Evolutionary conservation across 1,140 invertebrate species (phyloP).

Genomic region (Mya arenaria): DNA sequence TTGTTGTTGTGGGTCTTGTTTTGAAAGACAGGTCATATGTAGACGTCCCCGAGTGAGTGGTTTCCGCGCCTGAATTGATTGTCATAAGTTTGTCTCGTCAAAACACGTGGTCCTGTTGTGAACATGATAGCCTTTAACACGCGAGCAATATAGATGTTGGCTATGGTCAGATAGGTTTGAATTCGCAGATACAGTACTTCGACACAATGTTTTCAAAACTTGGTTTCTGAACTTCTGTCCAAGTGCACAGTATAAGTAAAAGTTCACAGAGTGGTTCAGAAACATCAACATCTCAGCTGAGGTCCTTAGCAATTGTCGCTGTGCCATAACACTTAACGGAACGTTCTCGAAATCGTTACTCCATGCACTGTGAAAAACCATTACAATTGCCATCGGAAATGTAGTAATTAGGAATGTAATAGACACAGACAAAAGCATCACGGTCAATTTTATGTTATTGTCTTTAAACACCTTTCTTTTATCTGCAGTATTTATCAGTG

Average conservation of each 20-base stretch:
- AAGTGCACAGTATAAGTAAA: constrained; percentile 80
- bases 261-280: constrained; percentile 81
- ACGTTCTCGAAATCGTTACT: constrained; percentile 23
- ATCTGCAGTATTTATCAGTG: constrained; percentile 55
- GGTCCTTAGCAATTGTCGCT: constrained; percentile 63
- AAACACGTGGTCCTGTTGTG: constrained; percentile 36
- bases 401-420: constrained; percentile 79
- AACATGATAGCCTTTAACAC: constrained; percentile 46
- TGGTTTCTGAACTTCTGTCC: constrained; percentile 79
- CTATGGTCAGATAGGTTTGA: constrained; percentile 68
- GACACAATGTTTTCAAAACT: constrained; percentile 71
- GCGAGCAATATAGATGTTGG: constrained; percentile 65
- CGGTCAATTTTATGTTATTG: constrained; percentile 71
- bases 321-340: constrained; percentile 16
- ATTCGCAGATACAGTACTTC: constrained; percentile 51
- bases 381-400: constrained; percentile 77
- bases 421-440: constrained; percentile 80
- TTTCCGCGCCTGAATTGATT: not conserved
- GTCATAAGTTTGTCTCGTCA: constrained; percentile 54
- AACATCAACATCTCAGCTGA: constrained; percentile 78
- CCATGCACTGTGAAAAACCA: constrained; percentile 71
- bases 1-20: no score
- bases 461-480: constrained; percentile 64
- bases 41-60: no score
- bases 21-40: no score